phyloP scores from a whole-genome alignment of 2,888 invertebrate genomes.

The Catonia carolina region DNA sequence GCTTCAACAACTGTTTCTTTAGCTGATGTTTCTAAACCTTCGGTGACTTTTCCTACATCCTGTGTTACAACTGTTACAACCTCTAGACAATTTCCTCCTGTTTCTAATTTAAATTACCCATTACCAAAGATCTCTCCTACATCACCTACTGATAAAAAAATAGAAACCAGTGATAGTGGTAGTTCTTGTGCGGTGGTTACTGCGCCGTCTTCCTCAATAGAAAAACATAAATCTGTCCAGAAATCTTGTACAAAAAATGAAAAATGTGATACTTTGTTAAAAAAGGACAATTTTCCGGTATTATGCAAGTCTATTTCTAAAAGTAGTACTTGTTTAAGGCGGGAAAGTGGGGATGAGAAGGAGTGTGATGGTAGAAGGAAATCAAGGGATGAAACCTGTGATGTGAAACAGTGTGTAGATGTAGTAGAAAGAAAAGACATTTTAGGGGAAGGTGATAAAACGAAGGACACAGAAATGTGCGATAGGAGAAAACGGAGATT shows the following conservation, averaged over 20 bases:
- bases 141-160: slow-evolving; percentile 25
- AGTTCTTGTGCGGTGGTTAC: slow-evolving; percentile 6
- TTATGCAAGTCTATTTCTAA: slow-evolving; percentile 7
- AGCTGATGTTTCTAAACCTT: slow-evolving; percentile 31
- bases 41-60: slow-evolving; percentile 31
- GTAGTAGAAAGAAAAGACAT: slow-evolving; percentile 28
- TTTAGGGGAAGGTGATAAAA: slow-evolving; percentile 32
- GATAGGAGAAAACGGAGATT: slow-evolving; percentile 38
- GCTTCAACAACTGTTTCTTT: slow-evolving; percentile 33
- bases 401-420: slow-evolving; percentile 25
- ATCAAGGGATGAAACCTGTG: slow-evolving; percentile 30
- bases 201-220: slow-evolving; percentile 6
- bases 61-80: slow-evolving; percentile 25
- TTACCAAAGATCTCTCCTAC: slow-evolving; percentile 32
- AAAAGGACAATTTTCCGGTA: slow-evolving; percentile 12
- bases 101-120: slow-evolving; percentile 16
- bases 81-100: slow-evolving; percentile 28
- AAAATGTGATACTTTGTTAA: slow-evolving; percentile 16
- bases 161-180: slow-evolving; percentile 26
- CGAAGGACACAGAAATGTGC: slow-evolving; percentile 31
- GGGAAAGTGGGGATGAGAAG: slow-evolving; percentile 32
- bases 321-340: slow-evolving; percentile 23
- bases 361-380: slow-evolving; percentile 27
- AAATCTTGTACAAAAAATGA: slow-evolving; percentile 18
- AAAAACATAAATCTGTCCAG: slow-evolving; percentile 18